These are phyloP conservation scores for Apodemus agrarius DNA, from an alignment of 2,797 vertebrate species.

Conservation along the genomic window DNA sequence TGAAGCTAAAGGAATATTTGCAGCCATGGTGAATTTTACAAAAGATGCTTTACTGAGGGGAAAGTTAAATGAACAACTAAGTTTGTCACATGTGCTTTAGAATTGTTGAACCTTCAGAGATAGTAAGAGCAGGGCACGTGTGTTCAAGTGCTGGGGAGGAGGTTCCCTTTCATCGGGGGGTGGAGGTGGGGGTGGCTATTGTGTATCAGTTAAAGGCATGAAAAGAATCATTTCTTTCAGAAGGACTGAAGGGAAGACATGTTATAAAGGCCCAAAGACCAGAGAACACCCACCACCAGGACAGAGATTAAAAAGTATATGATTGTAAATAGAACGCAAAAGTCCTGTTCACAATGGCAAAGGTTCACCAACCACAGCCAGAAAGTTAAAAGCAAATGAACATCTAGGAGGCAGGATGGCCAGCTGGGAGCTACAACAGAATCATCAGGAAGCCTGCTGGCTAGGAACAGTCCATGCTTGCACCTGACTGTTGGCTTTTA, in stretches of 20 bases:
- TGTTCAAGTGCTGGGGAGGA: not conserved
- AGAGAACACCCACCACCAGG: not conserved
- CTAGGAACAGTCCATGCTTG: not conserved
- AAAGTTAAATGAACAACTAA: not conserved
- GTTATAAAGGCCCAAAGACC: not conserved
- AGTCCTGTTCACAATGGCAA: not conserved
- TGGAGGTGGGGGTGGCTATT: not conserved
- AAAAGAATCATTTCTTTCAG: conserved; percentile 15
- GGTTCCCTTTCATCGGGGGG: not conserved
- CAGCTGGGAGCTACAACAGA: not conserved
- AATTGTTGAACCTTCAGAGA: not conserved
- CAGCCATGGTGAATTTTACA: not conserved
- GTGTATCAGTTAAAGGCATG: not conserved
- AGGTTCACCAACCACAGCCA: not conserved
- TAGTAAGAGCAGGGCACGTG: rapidly evolving
- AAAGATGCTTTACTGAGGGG: not conserved
- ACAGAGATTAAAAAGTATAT: not conserved
- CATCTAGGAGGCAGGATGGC: not conserved
- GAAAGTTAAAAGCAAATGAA: not conserved
- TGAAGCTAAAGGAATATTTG: not conserved
- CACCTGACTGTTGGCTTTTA: not conserved
- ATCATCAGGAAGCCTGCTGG: not conserved
- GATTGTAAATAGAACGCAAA: not conserved
- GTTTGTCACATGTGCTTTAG: not conserved
- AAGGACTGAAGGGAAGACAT: not conserved